Conservation (phyloP, 2,113 vertebrate genomes). For the Myxocyprinus asiaticus region DNA sequence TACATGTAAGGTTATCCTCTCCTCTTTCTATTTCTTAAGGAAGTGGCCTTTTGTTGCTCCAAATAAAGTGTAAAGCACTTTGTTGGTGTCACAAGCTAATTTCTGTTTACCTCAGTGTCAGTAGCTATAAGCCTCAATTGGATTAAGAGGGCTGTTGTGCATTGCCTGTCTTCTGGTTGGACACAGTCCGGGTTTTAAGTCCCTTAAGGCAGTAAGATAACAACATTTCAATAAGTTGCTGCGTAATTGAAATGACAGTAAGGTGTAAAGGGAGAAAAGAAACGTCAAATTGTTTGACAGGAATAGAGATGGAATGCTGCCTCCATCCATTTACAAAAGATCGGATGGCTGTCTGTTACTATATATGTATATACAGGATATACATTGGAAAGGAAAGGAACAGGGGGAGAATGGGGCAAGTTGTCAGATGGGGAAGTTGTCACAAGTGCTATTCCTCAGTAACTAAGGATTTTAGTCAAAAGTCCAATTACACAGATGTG, state of each 20-base stretch:
- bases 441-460: too few relatives aligned
- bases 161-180: constrained; percentile 2
- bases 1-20: neutral
- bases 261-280: neutral
- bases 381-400: too few relatives aligned
- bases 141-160: constrained; percentile 24
- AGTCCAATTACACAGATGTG: too few relatives aligned
- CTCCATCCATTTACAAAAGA: neutral
- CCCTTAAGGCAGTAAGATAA: constrained; percentile 22
- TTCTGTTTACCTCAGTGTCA: constrained; percentile 33
- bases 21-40: neutral
- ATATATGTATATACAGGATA: too few relatives aligned
- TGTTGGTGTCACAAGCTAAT: constrained; percentile 19
- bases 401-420: too few relatives aligned
- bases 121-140: constrained; percentile 9
- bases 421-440: too few relatives aligned
- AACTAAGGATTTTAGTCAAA: too few relatives aligned
- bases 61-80: constrained; percentile 30
- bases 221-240: constrained; percentile 3
- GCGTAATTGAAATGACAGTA: constrained; percentile 10
- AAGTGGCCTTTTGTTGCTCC: constrained; percentile 1
- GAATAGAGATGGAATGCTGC: neutral
- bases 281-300: constrained; percentile 22
- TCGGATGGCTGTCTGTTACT: neutral
- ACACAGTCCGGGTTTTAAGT: neutral